phyloP scores from a whole-genome alignment of 2,113 vertebrate species.

The Vombatus ursinus region DNA sequence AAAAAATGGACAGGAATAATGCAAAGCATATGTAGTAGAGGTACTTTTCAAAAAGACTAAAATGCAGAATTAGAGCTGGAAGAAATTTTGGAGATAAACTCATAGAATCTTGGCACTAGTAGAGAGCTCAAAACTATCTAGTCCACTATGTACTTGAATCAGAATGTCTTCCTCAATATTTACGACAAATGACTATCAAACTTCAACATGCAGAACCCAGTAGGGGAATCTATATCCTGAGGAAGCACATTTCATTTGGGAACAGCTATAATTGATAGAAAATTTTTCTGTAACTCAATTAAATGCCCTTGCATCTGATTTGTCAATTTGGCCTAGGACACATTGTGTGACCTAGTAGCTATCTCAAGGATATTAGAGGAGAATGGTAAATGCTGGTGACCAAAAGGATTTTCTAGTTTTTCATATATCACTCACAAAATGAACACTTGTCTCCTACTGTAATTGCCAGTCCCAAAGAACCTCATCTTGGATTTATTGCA shows the following conservation, averaged over 20 bases:
- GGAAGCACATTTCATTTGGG: not conserved
- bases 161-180: not conserved
- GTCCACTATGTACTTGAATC: not conserved
- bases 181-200: not conserved
- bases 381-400: not conserved
- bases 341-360: not conserved
- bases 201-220: not conserved
- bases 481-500: constrained; percentile 63
- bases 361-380: not conserved
- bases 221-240: not conserved
- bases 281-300: not conserved
- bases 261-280: not conserved
- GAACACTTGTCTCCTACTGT: not conserved
- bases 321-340: not conserved
- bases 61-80: not conserved
- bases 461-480: constrained; percentile 43
- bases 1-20: not conserved
- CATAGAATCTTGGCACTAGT: not conserved
- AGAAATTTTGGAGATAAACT: not conserved
- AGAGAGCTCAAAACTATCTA: not conserved
- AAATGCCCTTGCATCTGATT: not conserved
- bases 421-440: constrained; percentile 19
- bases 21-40: not conserved
- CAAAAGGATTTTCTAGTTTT: not conserved
- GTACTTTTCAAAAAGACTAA: not conserved